Evolutionary conservation across 2,888 invertebrate genomes (phyloP).

Genomic region (Drosophila longiperda): DNA sequence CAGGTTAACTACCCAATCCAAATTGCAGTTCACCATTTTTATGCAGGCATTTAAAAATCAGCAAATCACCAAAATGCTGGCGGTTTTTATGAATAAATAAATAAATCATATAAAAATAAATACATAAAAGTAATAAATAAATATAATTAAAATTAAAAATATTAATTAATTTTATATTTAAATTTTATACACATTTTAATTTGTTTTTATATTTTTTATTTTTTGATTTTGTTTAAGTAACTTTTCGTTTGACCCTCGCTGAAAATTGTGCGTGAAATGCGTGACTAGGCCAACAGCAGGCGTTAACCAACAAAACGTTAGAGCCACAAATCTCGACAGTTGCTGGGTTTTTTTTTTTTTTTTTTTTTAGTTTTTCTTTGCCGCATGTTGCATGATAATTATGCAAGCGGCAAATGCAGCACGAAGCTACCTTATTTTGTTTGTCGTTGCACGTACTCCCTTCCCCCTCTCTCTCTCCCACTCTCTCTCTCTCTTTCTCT

Average conservation of each 20-base stretch:
- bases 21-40: slow-evolving; percentile 3
- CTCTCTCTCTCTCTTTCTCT: not conserved
- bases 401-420: slow-evolving; percentile 67
- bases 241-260: slow-evolving; percentile 27
- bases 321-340: slow-evolving; percentile 38
- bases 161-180: too few relatives aligned
- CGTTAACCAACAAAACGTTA: slow-evolving; percentile 29
- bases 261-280: slow-evolving; percentile 62
- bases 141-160: too few relatives aligned
- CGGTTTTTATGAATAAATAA: not conserved
- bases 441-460: slow-evolving; percentile 52
- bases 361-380: not conserved
- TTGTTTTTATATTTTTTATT: too few relatives aligned
- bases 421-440: slow-evolving; percentile 22
- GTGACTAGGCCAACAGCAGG: slow-evolving; percentile 40
- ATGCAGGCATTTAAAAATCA: not conserved
- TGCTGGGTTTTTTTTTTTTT: not conserved
- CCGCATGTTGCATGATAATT: slow-evolving; percentile 74
- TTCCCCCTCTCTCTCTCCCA: not conserved
- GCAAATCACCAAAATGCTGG: not conserved
- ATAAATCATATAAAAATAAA: not conserved
- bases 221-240: not conserved
- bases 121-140: not conserved
- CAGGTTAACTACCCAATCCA: slow-evolving; percentile 29
- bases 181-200: not conserved